Evolutionary conservation across 2,797 vertebrate species (phyloP).

Genomic region (Falco novaeseelandiae): DNA sequence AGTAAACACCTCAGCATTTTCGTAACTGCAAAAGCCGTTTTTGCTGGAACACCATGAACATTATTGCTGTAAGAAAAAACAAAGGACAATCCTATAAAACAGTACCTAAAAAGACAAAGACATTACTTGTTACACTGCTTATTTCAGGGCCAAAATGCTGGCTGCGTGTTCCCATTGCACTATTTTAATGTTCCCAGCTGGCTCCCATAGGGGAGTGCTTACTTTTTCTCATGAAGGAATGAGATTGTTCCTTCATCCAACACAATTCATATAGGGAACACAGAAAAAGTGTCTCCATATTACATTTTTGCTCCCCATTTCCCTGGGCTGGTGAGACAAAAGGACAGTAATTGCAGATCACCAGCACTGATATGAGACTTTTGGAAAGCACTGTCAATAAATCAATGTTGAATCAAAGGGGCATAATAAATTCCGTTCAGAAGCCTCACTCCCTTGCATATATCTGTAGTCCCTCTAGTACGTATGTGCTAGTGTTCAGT

Average conservation of each 20-base stretch:
- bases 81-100: conserved; percentile 22
- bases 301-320: not conserved
- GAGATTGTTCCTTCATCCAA: not conserved
- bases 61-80: conserved; percentile 15
- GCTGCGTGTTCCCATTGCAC: not conserved
- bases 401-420: not conserved
- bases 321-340: not conserved
- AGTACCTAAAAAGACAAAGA: conserved; percentile 38
- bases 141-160: conserved; percentile 19
- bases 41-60: conserved; percentile 3
- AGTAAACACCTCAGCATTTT: conserved; percentile 35
- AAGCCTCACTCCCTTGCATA: not conserved
- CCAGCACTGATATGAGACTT: not conserved
- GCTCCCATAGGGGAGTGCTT: not conserved
- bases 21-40: conserved; percentile 25
- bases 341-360: not conserved
- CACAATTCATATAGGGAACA: not conserved
- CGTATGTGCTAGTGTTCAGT: not conserved
- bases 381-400: not conserved
- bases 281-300: not conserved
- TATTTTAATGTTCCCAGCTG: conserved; percentile 34
- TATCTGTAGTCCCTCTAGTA: not conserved
- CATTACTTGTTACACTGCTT: not conserved
- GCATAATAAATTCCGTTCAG: not conserved
- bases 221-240: not conserved